Evolutionary conservation across 2,888 invertebrate species (phyloP), one percentile per base, ranked within the genome.

Genomic region (Drosophila atroscutellata): DNA sequence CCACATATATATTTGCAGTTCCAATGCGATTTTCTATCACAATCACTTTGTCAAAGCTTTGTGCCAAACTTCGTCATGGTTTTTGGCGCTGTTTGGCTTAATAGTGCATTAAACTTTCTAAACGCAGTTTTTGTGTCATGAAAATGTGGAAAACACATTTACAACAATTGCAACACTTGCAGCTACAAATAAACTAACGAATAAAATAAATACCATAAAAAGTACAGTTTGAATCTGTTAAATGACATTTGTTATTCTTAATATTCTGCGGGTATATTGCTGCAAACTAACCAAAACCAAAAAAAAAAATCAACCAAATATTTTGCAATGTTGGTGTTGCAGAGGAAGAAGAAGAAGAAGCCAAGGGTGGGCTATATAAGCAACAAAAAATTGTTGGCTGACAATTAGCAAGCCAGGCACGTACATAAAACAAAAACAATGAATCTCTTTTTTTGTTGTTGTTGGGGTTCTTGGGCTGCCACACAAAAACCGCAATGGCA

Each of bases 401-500:
- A 54, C 59, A 74, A 78, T 77, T 78, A 78, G 58, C 47, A 70
- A 70, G 55, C 58, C 39, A 20, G 45, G 50, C 77, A 77, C 78
- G 78, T 77, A 70, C 58, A 65, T 7, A 34, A 36, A 51, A 63
- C 62, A 75, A 73, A 64, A 49, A 60, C 65, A 66, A 75, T 65
- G 56, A 61, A 37, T 39, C 42, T 37, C 56, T 64, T 62, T 65
- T 20, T 45, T 36, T 37, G n/a, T n/a, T n/a, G n/a, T n/a, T n/a
- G n/a, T 62, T 63, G 67, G 67, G 58, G 64, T 77, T 74, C 74
- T 77, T 68, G 75, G 64, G 71, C 52, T 47, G 49, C 50, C 39
- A 54, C 55, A 55, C 39, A 42, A 54, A 55, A 55, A 55, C 78
- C 78, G 68, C 78, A 75, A 60, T 66, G 74, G 70, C 80, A 83